Base-by-base conservation (phyloP, 53 echinoderm and acorn worm species). In the Stichopus horrens region DNA sequence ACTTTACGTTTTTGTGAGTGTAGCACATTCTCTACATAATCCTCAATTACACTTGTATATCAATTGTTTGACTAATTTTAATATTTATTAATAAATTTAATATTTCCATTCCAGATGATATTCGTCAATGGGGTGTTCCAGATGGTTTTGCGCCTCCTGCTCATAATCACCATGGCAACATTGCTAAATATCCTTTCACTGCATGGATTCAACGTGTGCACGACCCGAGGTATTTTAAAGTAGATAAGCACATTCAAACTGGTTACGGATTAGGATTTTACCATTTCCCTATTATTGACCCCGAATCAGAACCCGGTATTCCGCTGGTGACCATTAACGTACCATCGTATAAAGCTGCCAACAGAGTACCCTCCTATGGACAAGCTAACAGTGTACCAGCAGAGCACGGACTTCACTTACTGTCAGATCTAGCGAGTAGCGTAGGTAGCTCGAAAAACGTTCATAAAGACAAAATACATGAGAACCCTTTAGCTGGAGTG, bases 341-440 rank as follows among this genome's bases (percentile, higher is more conserved):
- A 57, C 55, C 20, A 7, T 74, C 71, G 18, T 74, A 75, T 57
- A 10, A 55, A 7, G n/a, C 75, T 5, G 74, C 75, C 9, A 58
- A 54, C 8, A 56, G 73, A 53, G 56, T 53, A 57, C 55, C 20
- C 19, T 74, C 71, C n/a, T 74, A 75, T 57, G 21, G 75, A 7
- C 53, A 55, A 5, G 74, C 75, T 21, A 58, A 54, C 8, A 56
- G 73, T 68, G 87, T 87, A n/a, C 87, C 87, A 74, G 74, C 87
- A 52, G 87, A 87, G 74, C 87, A 87, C 19, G 87, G 87, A 7
- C 75, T 87, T 19, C 87, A 87, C n/a, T 21, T 87, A 10, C 87
- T 87, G 53, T 87, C 87, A 18, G 87, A 87, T 37, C 75, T 87
- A 11, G 87, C 87, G n/a, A 74, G 55, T 16, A 86, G 66, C 7